Evolutionary conservation across 2,888 invertebrate genomes (phyloP).

Genomic region (Lepidochrysops patricia): DNA sequence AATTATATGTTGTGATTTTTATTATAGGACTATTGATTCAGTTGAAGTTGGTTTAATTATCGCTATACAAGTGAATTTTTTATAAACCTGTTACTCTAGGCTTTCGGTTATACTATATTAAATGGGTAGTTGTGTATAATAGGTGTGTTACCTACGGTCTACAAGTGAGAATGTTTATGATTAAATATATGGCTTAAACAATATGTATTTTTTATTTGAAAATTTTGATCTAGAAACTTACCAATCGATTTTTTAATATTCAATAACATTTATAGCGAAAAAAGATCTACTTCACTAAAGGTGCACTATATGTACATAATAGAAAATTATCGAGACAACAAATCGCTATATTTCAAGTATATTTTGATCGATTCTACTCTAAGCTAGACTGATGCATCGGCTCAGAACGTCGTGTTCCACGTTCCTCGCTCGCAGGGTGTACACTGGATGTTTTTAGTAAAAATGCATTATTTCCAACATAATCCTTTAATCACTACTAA

Average conservation of each 20-base stretch:
- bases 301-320: slow-evolving; percentile 23
- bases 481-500: slow-evolving; percentile 10
- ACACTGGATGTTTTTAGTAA: slow-evolving; percentile 1
- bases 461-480: slow-evolving; percentile 11
- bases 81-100: slow-evolving; percentile 45
- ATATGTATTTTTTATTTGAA: background rate
- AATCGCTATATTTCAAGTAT: slow-evolving; percentile 50
- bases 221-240: background rate
- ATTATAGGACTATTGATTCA: slow-evolving; percentile 41
- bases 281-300: slow-evolving; percentile 6
- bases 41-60: slow-evolving; percentile 44
- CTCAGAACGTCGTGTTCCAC: background rate
- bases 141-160: slow-evolving; percentile 55
- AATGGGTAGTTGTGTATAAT: slow-evolving; percentile 46
- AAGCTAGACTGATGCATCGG: background rate
- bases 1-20: slow-evolving; percentile 53
- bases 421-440: background rate
- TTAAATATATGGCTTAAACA: slow-evolving; percentile 57
- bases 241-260: background rate
- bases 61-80: slow-evolving; percentile 61
- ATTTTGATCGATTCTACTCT: slow-evolving; percentile 4
- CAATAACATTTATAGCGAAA: slow-evolving; percentile 6
- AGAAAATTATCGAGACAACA: slow-evolving; percentile 20
- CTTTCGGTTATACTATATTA: slow-evolving; percentile 36
- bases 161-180: slow-evolving; percentile 53